Base-by-base conservation (phyloP, 1,140 invertebrate genomes). In the Eciton burchellii region DNA sequence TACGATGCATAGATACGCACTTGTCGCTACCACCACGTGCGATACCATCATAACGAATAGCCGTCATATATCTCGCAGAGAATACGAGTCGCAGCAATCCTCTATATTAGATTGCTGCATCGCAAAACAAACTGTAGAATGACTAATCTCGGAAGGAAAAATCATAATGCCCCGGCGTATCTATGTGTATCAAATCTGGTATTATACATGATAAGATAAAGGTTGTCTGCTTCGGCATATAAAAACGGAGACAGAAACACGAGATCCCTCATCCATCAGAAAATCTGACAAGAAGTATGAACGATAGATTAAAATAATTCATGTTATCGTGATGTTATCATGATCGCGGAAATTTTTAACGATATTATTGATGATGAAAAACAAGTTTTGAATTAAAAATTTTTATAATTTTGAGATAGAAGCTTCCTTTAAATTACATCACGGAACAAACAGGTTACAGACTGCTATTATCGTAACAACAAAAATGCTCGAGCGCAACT, bases 1-100 rank as follows among this genome's bases (percentile, higher is more conserved):
- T 79, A 79, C 63, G 74, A 79, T 70, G 63, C 63, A 79, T 79
- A 79, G 74, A 70, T 79, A 79, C 74, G 26, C 74, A 79, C 74
- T 79, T 70, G 74, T 79, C 74, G 74, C 74, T 79, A 79, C 74
- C 24, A 77, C 35, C 16, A 57, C 29, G 49, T 47, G 47, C 24
- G 74, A 79, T 79, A 79, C 12, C 35, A 79, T 79, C 74, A 68
- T 77, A 68, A 77, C 47, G 56, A 77, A 77, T 77, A 66, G 66
- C 74, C 49, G 12, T 26, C 35, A 68, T 77, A 43, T 77, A 79
- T 70, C 74, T 70, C 21, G 12, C 35, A 12, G 63, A 19, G 49
- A 70, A 70, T 21, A 29, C 8, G n/a, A n/a, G 29, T 56, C 49
- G 49, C 60, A 19, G 35, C 74, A 56, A 79, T 79, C 68, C 24